Evolutionary conservation across 2,888 invertebrate genomes (phyloP).

Genomic region (Tenthredo notha): DNA sequence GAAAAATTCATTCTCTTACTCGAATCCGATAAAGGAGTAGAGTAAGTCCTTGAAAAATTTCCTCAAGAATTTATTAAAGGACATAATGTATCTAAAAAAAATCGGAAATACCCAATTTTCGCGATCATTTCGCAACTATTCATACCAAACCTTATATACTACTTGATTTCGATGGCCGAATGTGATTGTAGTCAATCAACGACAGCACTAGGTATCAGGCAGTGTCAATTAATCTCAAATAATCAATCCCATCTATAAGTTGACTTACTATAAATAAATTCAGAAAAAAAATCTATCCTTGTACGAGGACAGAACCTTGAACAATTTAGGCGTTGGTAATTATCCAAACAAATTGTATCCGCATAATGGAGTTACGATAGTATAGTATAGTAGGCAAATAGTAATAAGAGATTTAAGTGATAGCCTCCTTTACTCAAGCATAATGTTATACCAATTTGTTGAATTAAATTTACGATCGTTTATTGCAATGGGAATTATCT

Average conservation of each 20-base stretch:
- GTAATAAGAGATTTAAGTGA: not conserved
- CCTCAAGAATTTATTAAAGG: not conserved
- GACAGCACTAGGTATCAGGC: not conserved
- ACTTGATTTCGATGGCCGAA: too few species aligned
- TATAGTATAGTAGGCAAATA: not conserved
- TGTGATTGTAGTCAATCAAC: not conserved
- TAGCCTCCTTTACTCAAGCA: not conserved
- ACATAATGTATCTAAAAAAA: not conserved
- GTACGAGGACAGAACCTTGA: constrained; percentile 34
- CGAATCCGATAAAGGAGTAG: not conserved
- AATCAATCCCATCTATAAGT: not conserved
- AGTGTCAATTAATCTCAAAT: constrained; percentile 10
- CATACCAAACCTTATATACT: too few species aligned
- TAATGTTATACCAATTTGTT: not conserved
- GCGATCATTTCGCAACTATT: too few species aligned
- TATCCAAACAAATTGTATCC: not conserved
- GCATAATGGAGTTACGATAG: not conserved
- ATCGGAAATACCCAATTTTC: not conserved
- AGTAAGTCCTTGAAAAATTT: not conserved
- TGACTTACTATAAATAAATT: constrained; percentile 5
- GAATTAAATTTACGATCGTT: not conserved
- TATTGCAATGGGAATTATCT: not conserved
- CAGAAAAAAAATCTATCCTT: constrained; percentile 7
- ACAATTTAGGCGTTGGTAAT: not conserved
- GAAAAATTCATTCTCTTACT: not conserved